Percentiles rank a stretch among this genome's conserved stretches.
Conservation (phyloP, 1,140 invertebrate species). For the Mylabris phalerata region DNA sequence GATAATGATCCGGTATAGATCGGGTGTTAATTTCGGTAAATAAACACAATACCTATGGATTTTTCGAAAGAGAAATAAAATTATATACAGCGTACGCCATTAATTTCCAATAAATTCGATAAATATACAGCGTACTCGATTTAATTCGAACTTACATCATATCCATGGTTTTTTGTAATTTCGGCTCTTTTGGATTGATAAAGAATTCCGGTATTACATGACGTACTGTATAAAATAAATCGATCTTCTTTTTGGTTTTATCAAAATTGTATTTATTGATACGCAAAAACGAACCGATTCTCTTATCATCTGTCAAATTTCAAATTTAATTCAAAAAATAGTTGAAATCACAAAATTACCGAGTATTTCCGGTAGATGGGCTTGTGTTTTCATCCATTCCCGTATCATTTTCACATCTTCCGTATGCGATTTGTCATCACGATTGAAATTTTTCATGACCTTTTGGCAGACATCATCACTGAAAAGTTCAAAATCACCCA, state of each 20-base stretch:
- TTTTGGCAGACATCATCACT: too few relatives aligned
- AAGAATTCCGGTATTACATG: background rate
- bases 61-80: background rate
- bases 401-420: too few relatives aligned
- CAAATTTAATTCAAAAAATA: background rate
- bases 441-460: too few relatives aligned
- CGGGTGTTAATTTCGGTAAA: background rate
- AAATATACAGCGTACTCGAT: background rate
- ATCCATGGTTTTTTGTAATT: background rate
- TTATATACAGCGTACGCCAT: background rate
- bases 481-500: too few relatives aligned
- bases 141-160: background rate
- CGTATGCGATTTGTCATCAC: too few relatives aligned
- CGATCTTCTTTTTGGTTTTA: background rate
- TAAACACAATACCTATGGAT: background rate
- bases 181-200: background rate
- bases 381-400: background rate
- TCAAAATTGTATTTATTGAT: slow-evolving; percentile 1
- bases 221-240: background rate
- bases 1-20: background rate
- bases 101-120: background rate
- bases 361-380: background rate
- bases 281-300: background rate
- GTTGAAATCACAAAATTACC: background rate
- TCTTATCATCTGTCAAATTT: background rate